phyloP scores from a whole-genome alignment of 2,113 vertebrate genomes.

The Dromiciops gliroides region DNA sequence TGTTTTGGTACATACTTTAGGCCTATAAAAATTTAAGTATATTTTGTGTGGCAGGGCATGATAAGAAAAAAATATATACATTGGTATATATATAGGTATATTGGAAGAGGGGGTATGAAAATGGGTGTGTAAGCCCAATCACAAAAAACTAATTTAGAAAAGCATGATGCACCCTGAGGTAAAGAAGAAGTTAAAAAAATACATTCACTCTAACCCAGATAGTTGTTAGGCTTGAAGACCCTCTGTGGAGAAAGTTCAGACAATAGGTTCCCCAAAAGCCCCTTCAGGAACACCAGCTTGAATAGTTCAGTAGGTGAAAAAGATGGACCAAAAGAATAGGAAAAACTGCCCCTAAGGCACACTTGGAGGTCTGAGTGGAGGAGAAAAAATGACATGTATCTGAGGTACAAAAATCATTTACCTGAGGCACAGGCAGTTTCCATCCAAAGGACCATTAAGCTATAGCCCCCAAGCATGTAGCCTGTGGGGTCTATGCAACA shows the following conservation, averaged over 20 bases:
- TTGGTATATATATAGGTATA: too few species aligned
- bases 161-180: neutral
- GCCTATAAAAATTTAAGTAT: neutral
- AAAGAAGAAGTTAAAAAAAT: neutral
- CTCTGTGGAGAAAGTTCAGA: neutral
- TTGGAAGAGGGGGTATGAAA: neutral
- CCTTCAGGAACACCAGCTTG: neutral
- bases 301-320: neutral
- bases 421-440: neutral
- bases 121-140: neutral
- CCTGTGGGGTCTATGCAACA: neutral
- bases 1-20: neutral
- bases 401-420: neutral
- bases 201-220: neutral
- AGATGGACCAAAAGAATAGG: neutral
- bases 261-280: neutral
- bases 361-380: neutral
- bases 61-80: too few species aligned
- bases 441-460: neutral
- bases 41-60: neutral
- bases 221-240: neutral
- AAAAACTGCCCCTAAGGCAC: neutral
- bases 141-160: neutral
- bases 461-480: neutral
- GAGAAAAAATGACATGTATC: neutral